These are phyloP conservation scores for Lasioglossum albipes DNA, from an alignment of 1,140 invertebrate species.

Conservation along the genomic window DNA sequence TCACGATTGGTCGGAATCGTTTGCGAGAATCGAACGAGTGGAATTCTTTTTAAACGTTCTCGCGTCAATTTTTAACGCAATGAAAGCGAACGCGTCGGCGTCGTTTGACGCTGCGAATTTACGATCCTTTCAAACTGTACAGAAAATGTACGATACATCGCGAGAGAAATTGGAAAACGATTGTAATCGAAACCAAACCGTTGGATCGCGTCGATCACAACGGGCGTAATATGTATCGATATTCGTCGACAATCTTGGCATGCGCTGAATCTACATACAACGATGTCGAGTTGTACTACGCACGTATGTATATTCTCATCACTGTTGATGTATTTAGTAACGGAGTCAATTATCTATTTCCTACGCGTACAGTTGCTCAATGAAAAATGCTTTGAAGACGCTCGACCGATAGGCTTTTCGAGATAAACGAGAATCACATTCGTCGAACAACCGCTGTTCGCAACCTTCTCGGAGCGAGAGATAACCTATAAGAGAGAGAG, in stretches of 20 bases:
- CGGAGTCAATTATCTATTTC: neutral
- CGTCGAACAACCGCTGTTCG: neutral
- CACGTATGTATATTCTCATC: neutral
- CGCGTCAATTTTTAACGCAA: neutral
- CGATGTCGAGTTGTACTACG: neutral
- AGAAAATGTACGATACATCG: neutral
- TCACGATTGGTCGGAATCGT: neutral
- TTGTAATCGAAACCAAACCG: neutral
- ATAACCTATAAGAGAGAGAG: slow-evolving; percentile 22
- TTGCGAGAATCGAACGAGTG: neutral
- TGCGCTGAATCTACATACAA: neutral
- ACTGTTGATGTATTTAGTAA: neutral
- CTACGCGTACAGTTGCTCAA: neutral
- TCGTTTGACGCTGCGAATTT: neutral
- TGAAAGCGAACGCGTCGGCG: neutral
- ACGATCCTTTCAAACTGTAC: neutral
- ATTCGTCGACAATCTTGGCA: neutral
- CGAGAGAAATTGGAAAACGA: neutral
- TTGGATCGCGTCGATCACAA: neutral
- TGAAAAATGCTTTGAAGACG: neutral
- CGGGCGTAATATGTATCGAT: slow-evolving; percentile 9
- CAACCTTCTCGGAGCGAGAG: neutral
- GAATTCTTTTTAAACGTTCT: neutral
- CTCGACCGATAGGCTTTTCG: neutral
- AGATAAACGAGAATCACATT: neutral